Evolutionary conservation across 2,888 invertebrate species (phyloP).

Genomic region (Lasius platythorax): DNA sequence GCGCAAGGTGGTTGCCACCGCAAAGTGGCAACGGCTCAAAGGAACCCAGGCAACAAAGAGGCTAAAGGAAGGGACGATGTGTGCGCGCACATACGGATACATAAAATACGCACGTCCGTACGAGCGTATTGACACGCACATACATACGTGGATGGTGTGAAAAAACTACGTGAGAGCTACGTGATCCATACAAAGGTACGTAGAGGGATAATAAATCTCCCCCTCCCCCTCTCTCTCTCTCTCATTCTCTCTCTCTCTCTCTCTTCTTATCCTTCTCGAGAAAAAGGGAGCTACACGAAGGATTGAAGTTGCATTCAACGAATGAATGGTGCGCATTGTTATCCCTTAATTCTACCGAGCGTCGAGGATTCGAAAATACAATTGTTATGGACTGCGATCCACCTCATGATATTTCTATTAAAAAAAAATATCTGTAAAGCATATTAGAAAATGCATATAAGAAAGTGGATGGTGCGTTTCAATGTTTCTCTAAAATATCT

Average conservation of each 20-base stretch:
- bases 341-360: constrained; percentile 69
- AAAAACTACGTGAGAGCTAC: constrained; percentile 54
- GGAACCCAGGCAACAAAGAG: constrained; percentile 44
- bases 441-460: neutral
- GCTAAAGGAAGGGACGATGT: constrained; percentile 6
- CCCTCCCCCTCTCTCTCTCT: neutral
- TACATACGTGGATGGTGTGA: neutral
- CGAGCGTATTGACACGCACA: constrained; percentile 1
- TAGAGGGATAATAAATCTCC: constrained; percentile 61
- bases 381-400: constrained; percentile 64
- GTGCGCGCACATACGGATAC: neutral
- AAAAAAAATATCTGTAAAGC: neutral
- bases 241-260: neutral
- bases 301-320: constrained; percentile 70
- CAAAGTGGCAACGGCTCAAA: constrained; percentile 58
- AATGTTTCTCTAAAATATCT: neutral
- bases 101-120: constrained; percentile 14
- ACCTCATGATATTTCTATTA: constrained; percentile 13
- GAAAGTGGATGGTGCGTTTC: neutral
- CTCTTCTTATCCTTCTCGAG: neutral
- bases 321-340: constrained; percentile 78
- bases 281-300: constrained; percentile 42
- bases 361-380: constrained; percentile 68
- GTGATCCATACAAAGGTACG: constrained; percentile 63
- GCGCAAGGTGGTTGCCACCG: constrained; percentile 48